phyloP scores from a whole-genome alignment of 2,888 invertebrate species.

The Plusia festucae region DNA sequence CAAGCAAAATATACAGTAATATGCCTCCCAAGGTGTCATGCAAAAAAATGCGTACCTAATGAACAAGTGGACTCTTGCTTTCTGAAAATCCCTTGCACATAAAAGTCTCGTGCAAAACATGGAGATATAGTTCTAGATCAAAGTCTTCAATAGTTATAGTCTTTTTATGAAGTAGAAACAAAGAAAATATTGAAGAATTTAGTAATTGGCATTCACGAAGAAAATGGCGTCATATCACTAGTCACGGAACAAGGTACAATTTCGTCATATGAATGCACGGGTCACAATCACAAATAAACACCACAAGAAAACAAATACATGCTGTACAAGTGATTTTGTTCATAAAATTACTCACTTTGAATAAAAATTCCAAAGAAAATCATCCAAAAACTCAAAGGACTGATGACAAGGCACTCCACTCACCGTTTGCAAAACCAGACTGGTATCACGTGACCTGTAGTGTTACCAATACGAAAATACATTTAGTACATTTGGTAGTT shows the following conservation, averaged over 20 bases:
- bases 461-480: slow-evolving; percentile 60
- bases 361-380: slow-evolving; percentile 89
- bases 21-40: slow-evolving; percentile 81
- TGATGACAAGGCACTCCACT: slow-evolving; percentile 90
- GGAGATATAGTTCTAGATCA: slow-evolving; percentile 53
- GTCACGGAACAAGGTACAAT: slow-evolving; percentile 89
- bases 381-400: slow-evolving; percentile 88
- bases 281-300: slow-evolving; percentile 77
- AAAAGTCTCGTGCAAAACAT: slow-evolving; percentile 56
- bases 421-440: slow-evolving; percentile 89
- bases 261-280: slow-evolving; percentile 83
- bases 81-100: slow-evolving; percentile 54
- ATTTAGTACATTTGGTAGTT: slow-evolving; percentile 41
- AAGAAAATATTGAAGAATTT: slow-evolving; percentile 85
- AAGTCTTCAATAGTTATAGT: slow-evolving; percentile 51
- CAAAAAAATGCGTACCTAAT: slow-evolving; percentile 81
- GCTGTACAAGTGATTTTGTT: slow-evolving; percentile 73
- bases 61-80: slow-evolving; percentile 59
- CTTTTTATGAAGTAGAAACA: slow-evolving; percentile 65
- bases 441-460: slow-evolving; percentile 73
- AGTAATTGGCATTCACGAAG: slow-evolving; percentile 89
- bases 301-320: slow-evolving; percentile 74
- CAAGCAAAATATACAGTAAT: slow-evolving; percentile 65
- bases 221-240: slow-evolving; percentile 90
- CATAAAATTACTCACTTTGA: slow-evolving; percentile 87